These are phyloP conservation scores for Ophioderma brevispina DNA, from an alignment of 35 echinoderm and acorn worm genomes.

Conservation along the genomic window DNA sequence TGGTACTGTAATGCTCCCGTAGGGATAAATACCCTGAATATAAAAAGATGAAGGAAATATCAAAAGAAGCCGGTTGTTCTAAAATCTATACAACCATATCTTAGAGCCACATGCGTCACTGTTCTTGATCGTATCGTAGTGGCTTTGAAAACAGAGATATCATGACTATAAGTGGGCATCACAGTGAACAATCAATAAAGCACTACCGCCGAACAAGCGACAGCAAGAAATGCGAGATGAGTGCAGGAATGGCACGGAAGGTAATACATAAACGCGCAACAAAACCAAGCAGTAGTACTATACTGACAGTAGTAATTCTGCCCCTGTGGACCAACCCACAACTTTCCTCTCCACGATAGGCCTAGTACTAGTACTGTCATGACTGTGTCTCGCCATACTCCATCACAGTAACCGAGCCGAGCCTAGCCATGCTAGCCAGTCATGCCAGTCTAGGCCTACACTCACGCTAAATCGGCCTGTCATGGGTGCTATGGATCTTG, in stretches of 20 bases:
- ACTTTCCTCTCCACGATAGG: neutral
- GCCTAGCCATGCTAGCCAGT: no score
- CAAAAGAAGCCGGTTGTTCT: constrained; percentile 4
- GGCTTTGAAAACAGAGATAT: constrained; percentile 48
- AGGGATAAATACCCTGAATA: neutral
- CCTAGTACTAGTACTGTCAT: no score
- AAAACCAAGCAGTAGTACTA: neutral
- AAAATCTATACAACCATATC: constrained; percentile 29
- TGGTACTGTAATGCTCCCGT: neutral
- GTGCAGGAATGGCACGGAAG: neutral
- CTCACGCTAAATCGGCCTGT: no score
- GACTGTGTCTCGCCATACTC: no score
- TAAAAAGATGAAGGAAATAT: constrained; percentile 12
- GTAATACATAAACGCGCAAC: neutral
- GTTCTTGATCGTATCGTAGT: neutral
- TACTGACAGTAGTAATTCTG: neutral
- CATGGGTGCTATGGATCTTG: neutral
- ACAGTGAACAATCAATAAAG: neutral
- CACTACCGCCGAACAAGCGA: constrained; percentile 35
- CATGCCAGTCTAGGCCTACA: no score
- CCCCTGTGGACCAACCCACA: neutral
- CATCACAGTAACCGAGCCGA: no score
- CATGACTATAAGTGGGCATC: constrained; percentile 22
- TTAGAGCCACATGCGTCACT: constrained; percentile 22
- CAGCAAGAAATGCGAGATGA: neutral